phyloP scores from a whole-genome alignment of 2,113 vertebrate genomes.

The Cebus imitator region DNA sequence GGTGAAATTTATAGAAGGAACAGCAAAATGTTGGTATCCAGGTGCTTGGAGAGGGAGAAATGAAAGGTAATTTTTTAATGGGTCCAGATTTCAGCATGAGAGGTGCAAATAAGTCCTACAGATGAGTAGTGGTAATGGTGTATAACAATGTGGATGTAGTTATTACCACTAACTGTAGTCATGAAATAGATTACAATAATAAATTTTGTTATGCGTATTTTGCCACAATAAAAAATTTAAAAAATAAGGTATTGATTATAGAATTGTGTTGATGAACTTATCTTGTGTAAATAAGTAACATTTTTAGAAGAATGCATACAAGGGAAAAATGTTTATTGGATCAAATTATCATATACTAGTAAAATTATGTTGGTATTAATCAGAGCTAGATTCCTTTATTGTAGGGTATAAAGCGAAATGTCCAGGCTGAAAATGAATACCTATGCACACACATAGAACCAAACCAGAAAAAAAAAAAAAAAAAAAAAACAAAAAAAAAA shows the following conservation, averaged over 20 bases:
- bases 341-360: not conserved
- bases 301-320: not conserved
- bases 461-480: not conserved
- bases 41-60: not conserved
- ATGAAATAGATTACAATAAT: not conserved
- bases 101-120: not conserved
- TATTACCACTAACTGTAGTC: not conserved
- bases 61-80: not conserved
- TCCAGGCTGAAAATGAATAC: not conserved
- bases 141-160: not conserved
- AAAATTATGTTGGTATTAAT: not conserved
- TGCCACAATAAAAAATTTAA: not conserved
- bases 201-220: not conserved
- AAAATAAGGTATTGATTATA: not conserved
- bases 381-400: not conserved
- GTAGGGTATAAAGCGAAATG: not conserved
- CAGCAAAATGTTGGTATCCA: not conserved
- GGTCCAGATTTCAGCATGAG: not conserved
- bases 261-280: not conserved
- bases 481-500: not conserved
- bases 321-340: not conserved
- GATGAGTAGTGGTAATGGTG: not conserved
- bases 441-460: too few species aligned
- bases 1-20: not conserved
- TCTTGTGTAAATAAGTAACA: not conserved